phyloP scores from a whole-genome alignment of 2,888 invertebrate species.

The Phalera bucephala region DNA sequence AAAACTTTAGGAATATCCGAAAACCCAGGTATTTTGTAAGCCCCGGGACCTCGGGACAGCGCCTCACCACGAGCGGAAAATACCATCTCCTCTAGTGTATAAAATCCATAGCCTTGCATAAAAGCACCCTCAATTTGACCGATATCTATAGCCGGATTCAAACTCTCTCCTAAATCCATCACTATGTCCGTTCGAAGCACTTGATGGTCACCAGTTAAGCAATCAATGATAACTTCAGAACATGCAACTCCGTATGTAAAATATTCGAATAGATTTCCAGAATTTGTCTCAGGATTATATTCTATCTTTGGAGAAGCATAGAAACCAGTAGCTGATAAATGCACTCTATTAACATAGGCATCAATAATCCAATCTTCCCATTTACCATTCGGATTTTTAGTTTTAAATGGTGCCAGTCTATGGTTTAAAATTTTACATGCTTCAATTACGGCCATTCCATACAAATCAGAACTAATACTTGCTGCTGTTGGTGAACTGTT shows the following conservation, averaged over 20 bases:
- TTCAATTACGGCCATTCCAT: conserved; percentile 90
- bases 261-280: conserved; percentile 88
- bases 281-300: conserved; percentile 84
- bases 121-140: conserved; percentile 96
- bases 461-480: conserved; percentile 90
- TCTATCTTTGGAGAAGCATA: conserved; percentile 87
- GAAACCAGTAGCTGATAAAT: conserved; percentile 89
- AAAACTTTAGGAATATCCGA: conserved; percentile 92
- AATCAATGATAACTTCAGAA: conserved; percentile 93
- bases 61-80: conserved; percentile 88
- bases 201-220: conserved; percentile 93
- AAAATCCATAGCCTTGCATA: conserved; percentile 93
- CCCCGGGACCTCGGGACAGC: conserved; percentile 90
- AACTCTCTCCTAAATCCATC: conserved; percentile 94
- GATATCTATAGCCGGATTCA: conserved; percentile 95
- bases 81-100: conserved; percentile 91
- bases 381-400: conserved; percentile 85
- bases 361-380: conserved; percentile 91
- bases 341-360: conserved; percentile 87
- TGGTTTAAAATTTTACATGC: conserved; percentile 87
- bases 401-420: conserved; percentile 86
- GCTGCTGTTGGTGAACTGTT: conserved; percentile 92
- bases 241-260: conserved; percentile 91
- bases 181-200: conserved; percentile 92
- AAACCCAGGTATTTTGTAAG: conserved; percentile 93